A percentile compares a stretch with the other conserved stretches of the same genome.
These are phyloP conservation scores for Pandemis corylana DNA, from an alignment of 2,888 invertebrate species.

Conservation along the genomic window DNA sequence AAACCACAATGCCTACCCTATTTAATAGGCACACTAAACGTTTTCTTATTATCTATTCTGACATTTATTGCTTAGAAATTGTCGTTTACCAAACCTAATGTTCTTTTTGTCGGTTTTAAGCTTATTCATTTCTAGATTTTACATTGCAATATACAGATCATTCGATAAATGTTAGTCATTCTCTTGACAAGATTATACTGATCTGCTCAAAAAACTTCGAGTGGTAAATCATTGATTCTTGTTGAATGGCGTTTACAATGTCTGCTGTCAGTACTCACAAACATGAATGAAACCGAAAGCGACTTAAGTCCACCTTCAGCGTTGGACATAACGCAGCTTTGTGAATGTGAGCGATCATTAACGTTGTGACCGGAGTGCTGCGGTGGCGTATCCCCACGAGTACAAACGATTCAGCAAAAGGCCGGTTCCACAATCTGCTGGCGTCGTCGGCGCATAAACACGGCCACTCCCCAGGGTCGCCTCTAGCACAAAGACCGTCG, in stretches of 20 bases:
- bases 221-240: too few species aligned
- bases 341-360: conserved; percentile 54
- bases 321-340: conserved; percentile 51
- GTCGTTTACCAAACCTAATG: too few species aligned
- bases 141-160: too few species aligned
- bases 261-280: not conserved
- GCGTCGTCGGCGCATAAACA: conserved; percentile 64
- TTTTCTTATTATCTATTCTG: not conserved
- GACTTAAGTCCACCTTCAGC: conserved; percentile 42
- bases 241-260: not conserved
- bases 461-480: conserved; percentile 67
- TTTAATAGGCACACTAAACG: not conserved
- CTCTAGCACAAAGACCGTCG: conserved; percentile 73
- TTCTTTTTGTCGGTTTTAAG: too few species aligned
- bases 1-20: not conserved
- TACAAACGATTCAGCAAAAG: conserved; percentile 71
- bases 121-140: too few species aligned
- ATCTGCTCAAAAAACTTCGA: too few species aligned
- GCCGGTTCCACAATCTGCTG: conserved; percentile 62
- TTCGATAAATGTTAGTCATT: too few species aligned
- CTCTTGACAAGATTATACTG: not conserved
- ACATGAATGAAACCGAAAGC: not conserved
- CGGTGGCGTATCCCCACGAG: conserved; percentile 63
- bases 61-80: not conserved
- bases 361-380: conserved; percentile 49